Percentiles rank a stretch among this genome's conserved stretches.
These are phyloP conservation scores for Netelia inedita DNA, from an alignment of 2,888 invertebrate species.

Conservation along the genomic window DNA sequence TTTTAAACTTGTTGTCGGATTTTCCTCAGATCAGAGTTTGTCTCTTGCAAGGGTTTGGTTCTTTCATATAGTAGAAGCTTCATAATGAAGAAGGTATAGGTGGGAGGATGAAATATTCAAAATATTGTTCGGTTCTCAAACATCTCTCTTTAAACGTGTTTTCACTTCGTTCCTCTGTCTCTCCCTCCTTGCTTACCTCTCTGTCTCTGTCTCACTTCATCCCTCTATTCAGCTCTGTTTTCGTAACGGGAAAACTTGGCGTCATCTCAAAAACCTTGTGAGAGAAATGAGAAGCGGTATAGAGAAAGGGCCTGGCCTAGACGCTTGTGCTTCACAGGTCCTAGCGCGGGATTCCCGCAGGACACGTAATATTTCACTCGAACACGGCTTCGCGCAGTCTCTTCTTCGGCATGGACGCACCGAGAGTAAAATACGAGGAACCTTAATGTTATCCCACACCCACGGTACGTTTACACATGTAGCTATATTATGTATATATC, in stretches of 20 bases:
- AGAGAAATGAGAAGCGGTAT: slow-evolving; percentile 24
- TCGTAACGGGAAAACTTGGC: slow-evolving; percentile 60
- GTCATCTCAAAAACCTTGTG: slow-evolving; percentile 48
- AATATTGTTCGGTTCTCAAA: not conserved
- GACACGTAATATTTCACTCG: slow-evolving; percentile 67
- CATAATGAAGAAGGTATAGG: not conserved
- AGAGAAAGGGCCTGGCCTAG: slow-evolving; percentile 7
- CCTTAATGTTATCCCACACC: slow-evolving; percentile 60
- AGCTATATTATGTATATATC: not conserved
- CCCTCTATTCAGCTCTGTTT: slow-evolving; percentile 37
- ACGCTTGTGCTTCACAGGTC: slow-evolving; percentile 25
- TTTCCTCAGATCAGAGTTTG: too few relatives aligned
- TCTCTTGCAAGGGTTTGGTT: too few relatives aligned
- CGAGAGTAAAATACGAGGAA: slow-evolving; percentile 66
- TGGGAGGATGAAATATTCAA: not conserved
- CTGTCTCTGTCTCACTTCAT: not conserved
- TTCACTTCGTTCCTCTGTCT: not conserved
- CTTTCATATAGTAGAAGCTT: too few relatives aligned
- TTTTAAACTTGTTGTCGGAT: too few relatives aligned
- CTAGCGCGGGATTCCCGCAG: slow-evolving; percentile 56
- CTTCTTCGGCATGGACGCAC: slow-evolving; percentile 63
- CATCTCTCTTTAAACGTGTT: not conserved
- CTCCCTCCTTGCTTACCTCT: not conserved
- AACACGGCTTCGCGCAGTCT: slow-evolving; percentile 31
- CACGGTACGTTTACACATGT: slow-evolving; percentile 20